These are phyloP conservation scores for Platyrinchus mystaceus DNA, from an alignment of 2,797 vertebrate genomes.

Conservation along the genomic window DNA sequence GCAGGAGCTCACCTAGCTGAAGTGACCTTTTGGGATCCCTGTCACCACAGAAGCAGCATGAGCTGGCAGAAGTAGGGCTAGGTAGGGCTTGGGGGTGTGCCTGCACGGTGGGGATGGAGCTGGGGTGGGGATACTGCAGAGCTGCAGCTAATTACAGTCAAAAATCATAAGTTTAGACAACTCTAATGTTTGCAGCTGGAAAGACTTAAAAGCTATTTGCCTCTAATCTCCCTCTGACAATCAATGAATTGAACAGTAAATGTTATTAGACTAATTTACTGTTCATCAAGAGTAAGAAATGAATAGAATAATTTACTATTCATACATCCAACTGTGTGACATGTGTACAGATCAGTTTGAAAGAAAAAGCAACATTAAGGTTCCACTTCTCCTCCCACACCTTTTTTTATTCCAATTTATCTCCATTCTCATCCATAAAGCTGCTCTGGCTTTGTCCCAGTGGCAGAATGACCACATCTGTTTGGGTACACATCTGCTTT, in stretches of 20 bases:
- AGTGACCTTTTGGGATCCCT: background rate
- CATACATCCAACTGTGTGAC: conserved; percentile 66
- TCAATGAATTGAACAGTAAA: conserved; percentile 75
- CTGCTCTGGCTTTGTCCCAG: background rate
- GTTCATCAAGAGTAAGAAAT: conserved; percentile 77
- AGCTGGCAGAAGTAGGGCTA: background rate
- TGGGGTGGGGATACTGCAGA: background rate
- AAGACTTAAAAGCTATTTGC: conserved; percentile 71
- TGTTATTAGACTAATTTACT: conserved; percentile 77
- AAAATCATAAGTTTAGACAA: conserved; percentile 66
- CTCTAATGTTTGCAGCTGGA: conserved; percentile 67
- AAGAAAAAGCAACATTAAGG: conserved; percentile 7
- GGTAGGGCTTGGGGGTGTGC: background rate
- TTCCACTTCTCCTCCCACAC: conserved; percentile 14
- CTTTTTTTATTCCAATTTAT: background rate
- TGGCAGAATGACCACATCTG: conserved; percentile 34
- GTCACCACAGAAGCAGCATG: background rate
- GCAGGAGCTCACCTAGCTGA: background rate
- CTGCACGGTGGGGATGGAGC: accelerated
- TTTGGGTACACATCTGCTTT: background rate
- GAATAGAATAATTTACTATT: conserved; percentile 76
- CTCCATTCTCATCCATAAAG: background rate
- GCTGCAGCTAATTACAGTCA: conserved; percentile 51
- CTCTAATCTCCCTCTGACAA: conserved; percentile 71
- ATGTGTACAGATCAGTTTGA: conserved; percentile 50